Conservation (phyloP, 2,888 invertebrate species). For the Ichneumoninae sp. region DNA sequence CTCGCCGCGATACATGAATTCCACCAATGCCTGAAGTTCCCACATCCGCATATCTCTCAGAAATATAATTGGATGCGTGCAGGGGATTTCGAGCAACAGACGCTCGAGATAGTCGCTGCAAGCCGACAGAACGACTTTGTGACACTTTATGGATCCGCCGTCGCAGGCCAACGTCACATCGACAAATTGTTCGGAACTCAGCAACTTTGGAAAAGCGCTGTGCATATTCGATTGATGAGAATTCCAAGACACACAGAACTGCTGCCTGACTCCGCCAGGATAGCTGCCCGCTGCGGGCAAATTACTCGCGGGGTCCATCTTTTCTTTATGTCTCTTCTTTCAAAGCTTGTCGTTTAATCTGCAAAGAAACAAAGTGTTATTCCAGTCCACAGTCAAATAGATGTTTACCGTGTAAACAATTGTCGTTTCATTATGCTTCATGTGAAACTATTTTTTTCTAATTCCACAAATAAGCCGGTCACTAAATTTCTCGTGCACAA, state of each 20-base stretch:
- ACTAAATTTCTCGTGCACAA: neutral
- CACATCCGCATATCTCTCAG: slow-evolving; percentile 90
- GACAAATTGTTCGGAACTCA: slow-evolving; percentile 92
- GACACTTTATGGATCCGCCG: slow-evolving; percentile 93
- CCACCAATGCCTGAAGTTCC: slow-evolving; percentile 83
- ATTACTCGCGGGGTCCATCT: slow-evolving; percentile 80
- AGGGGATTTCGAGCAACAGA: slow-evolving; percentile 92
- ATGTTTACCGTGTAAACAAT: neutral
- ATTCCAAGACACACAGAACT: slow-evolving; percentile 93
- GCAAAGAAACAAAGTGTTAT: slow-evolving; percentile 3
- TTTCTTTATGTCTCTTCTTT: slow-evolving; percentile 11
- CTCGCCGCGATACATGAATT: slow-evolving; percentile 83
- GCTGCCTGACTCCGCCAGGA: slow-evolving; percentile 83
- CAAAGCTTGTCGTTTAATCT: slow-evolving; percentile 36
- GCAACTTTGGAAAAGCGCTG: slow-evolving; percentile 91
- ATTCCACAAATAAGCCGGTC: neutral
- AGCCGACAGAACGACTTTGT: slow-evolving; percentile 93
- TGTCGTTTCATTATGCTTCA: neutral
- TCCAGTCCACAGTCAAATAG: neutral
- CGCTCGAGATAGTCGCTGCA: slow-evolving; percentile 94
- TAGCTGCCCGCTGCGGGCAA: slow-evolving; percentile 79
- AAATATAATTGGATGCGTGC: slow-evolving; percentile 93
- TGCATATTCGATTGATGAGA: slow-evolving; percentile 93
- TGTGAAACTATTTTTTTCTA: neutral
- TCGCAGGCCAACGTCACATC: slow-evolving; percentile 95